A percentile compares a stretch with the other conserved stretches of the same genome.
phyloP scores from a whole-genome alignment of 2,888 invertebrate genomes.

The Hedychridium roseum region DNA sequence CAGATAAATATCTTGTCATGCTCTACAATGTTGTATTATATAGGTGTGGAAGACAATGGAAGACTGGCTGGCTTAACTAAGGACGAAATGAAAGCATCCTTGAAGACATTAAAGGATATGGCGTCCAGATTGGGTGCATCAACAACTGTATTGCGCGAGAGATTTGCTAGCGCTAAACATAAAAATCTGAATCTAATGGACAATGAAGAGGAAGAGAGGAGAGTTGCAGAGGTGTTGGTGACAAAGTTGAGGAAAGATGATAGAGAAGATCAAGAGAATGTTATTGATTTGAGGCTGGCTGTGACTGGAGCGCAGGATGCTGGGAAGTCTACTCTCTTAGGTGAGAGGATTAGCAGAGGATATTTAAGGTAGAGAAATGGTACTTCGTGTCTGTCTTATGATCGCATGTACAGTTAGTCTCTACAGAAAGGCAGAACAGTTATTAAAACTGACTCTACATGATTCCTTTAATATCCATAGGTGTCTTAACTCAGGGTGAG shows the following conservation, averaged over 20 bases:
- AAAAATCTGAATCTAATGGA: conserved; percentile 29
- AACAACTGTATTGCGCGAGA: conserved; percentile 76
- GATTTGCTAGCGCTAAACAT: conserved; percentile 64
- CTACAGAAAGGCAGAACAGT: no score
- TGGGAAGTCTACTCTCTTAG: conserved; percentile 93
- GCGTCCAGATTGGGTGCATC: conserved; percentile 86
- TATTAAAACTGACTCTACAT: no score
- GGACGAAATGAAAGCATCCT: conserved; percentile 85
- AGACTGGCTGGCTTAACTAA: conserved; percentile 84
- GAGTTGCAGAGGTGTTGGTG: conserved; percentile 87
- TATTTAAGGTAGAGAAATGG: conserved; percentile 44
- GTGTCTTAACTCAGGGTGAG: conserved; percentile 95
- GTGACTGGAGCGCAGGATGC: conserved; percentile 96
- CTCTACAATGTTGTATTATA: neutral
- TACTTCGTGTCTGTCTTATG: neutral
- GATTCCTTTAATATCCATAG: no score
- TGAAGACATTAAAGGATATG: conserved; percentile 88
- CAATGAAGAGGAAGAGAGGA: conserved; percentile 61
- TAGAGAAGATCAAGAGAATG: conserved; percentile 80
- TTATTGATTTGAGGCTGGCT: conserved; percentile 87
- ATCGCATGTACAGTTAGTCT: neutral
- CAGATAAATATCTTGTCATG: neutral
- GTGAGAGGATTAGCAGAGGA: conserved; percentile 51
- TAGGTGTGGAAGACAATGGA: conserved; percentile 87
- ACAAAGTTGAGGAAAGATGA: conserved; percentile 73